phyloP scores from a whole-genome alignment of 35 echinoderm and acorn worm species.

The Lytechinus pictus region DNA sequence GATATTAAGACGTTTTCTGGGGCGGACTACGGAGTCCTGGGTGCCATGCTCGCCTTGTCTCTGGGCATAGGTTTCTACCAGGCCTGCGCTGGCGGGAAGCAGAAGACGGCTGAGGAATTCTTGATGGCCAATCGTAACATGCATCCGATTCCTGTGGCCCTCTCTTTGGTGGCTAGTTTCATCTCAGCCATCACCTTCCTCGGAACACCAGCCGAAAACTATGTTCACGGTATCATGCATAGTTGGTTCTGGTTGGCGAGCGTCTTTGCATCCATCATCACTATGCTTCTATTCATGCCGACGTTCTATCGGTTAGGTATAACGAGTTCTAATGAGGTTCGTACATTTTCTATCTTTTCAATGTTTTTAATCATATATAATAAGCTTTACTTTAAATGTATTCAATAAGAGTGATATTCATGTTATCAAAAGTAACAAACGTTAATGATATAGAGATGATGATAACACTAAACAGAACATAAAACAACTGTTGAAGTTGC shows the following conservation, averaged over 20 bases:
- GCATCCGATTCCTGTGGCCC: slow-evolving; percentile 33
- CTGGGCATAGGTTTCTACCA: slow-evolving; percentile 52
- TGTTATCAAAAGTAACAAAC: no score
- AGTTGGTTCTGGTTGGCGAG: background rate
- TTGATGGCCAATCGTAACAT: slow-evolving; percentile 44
- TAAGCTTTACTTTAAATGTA: no score
- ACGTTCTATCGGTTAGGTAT: slow-evolving; percentile 28
- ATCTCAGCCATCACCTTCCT: background rate
- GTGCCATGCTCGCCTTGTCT: background rate
- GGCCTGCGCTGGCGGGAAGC: slow-evolving; percentile 15
- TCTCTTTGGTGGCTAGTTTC: slow-evolving; percentile 32
- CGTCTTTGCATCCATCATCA: background rate
- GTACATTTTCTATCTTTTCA: background rate
- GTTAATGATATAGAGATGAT: no score
- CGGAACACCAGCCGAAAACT: slow-evolving; percentile 51
- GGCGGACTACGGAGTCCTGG: slow-evolving; percentile 48
- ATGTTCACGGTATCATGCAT: slow-evolving; percentile 49
- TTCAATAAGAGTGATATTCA: no score
- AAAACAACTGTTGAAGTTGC: no score
- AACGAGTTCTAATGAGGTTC: slow-evolving; percentile 53
- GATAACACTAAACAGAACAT: no score
- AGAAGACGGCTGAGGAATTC: slow-evolving; percentile 53
- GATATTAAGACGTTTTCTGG: background rate
- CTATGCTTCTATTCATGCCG: slow-evolving; percentile 1
- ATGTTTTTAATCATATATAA: no score